These are phyloP conservation scores for Copidosoma floridanum DNA, from an alignment of 1,140 invertebrate genomes.

Conservation along the genomic window DNA sequence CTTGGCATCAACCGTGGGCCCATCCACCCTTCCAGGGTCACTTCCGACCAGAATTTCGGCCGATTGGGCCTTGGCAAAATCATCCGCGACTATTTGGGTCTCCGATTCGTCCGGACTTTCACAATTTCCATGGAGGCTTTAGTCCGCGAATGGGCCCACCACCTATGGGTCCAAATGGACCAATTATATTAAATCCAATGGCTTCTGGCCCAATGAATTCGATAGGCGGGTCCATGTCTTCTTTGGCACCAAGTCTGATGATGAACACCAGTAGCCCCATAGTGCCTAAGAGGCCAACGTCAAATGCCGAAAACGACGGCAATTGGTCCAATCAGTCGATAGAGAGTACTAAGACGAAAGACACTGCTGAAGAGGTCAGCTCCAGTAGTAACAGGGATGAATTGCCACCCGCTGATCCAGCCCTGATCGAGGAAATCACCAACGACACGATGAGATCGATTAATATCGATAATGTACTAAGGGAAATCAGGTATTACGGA, in stretches of 20 bases:
- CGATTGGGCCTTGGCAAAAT: slow-evolving; percentile 51
- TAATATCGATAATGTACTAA: slow-evolving; percentile 76
- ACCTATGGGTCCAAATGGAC: slow-evolving; percentile 44
- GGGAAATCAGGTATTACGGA: slow-evolving; percentile 85
- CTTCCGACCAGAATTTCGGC: slow-evolving; percentile 45
- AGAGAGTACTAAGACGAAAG: neutral
- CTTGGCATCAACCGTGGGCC: slow-evolving; percentile 51
- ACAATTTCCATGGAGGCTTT: slow-evolving; percentile 49
- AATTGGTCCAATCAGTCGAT: neutral
- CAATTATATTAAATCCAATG: slow-evolving; percentile 42
- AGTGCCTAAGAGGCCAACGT: slow-evolving; percentile 16
- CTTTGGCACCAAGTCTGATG: slow-evolving; percentile 36
- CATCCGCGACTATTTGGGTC: slow-evolving; percentile 44
- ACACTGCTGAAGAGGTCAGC: neutral
- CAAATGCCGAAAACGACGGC: neutral
- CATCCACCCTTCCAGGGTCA: slow-evolving; percentile 42
- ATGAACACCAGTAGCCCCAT: slow-evolving; percentile 34
- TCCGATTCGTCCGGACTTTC: slow-evolving; percentile 47
- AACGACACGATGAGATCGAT: slow-evolving; percentile 75
- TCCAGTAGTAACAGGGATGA: slow-evolving; percentile 38
- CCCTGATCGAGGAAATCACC: slow-evolving; percentile 62
- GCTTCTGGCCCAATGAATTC: slow-evolving; percentile 9
- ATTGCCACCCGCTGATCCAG: slow-evolving; percentile 60
- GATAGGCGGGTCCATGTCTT: slow-evolving; percentile 40
- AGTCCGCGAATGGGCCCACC: slow-evolving; percentile 44